Evolutionary conservation across 1,140 invertebrate species (phyloP).

Genomic region (Ceratina calcarata): DNA sequence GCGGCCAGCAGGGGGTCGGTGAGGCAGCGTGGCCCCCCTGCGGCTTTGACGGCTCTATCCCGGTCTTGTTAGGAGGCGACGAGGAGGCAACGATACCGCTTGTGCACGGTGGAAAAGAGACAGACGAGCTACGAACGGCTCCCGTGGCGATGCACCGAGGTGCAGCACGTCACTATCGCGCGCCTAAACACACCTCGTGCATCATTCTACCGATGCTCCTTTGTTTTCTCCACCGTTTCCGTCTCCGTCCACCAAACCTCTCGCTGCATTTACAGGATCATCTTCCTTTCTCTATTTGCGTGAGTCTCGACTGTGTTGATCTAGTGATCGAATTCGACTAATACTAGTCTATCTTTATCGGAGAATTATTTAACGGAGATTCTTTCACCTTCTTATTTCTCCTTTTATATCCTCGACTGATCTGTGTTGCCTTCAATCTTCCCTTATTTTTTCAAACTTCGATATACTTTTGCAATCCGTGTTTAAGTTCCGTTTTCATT

Average conservation of each 20-base stretch:
- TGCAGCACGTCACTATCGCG: constrained; percentile 77
- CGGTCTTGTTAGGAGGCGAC: constrained; percentile 72
- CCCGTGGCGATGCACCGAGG: constrained; percentile 74
- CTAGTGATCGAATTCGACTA: too few relatives aligned
- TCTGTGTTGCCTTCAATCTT: too few relatives aligned
- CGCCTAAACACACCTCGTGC: constrained; percentile 80
- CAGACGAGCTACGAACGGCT: constrained; percentile 67
- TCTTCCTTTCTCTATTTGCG: constrained; percentile 14
- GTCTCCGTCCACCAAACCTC: neutral
- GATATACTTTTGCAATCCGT: too few relatives aligned
- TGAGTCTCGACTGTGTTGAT: neutral
- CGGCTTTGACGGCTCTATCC: constrained; percentile 81
- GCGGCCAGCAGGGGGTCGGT: constrained; percentile 77
- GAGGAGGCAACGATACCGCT: constrained; percentile 48
- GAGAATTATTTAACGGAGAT: too few relatives aligned
- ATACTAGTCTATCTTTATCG: too few relatives aligned
- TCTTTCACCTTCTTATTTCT: too few relatives aligned
- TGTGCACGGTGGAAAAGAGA: constrained; percentile 42
- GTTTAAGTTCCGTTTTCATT: too few relatives aligned
- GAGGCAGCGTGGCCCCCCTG: constrained; percentile 75
- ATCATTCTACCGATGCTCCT: constrained; percentile 74
- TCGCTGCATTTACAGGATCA: neutral
- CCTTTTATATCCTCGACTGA: too few relatives aligned
- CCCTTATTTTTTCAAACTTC: too few relatives aligned
- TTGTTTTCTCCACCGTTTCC: constrained; percentile 71